Base-by-base conservation (phyloP, 2,888 invertebrate species). In the Prionchulus punctatus region DNA sequence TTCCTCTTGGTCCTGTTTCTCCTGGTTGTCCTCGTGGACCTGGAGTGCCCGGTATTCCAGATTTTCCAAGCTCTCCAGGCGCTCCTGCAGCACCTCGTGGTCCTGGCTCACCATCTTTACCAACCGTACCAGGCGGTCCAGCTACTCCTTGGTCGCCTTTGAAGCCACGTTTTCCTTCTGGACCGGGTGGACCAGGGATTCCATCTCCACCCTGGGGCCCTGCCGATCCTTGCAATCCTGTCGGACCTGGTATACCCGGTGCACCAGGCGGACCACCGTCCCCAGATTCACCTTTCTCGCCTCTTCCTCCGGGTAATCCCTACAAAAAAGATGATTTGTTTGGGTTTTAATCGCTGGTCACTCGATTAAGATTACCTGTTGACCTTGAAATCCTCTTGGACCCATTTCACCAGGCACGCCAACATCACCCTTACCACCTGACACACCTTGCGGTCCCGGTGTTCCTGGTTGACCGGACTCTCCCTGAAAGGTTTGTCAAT, bases 211-310 rank as follows among this genome's bases (percentile, higher is more conserved):
- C 87, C 64, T 81, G 82, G 61, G 85, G 64, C 0, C 86, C 86
- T 1, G 81, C 76, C 62, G 76, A 81, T n/a, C 87, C 86, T 86
- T 78, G 85, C 85, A 42, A 77, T 62, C 12, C 86, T 86, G 0
- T 84, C 60, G 80, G 78, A 26, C 85, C 85, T 59, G 82, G 78
- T 55, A 82, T 82, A 1, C 85, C 85, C 69, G 82, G 81, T 0
- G 77, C 74, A 2, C 85, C 85, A 53, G 63, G 62, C 1, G 65
- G 77, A 1, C 87, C 87, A 0, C 80, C 72, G 65, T 86, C 86
- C 2, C 86, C 86, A 77, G 85, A 85, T 18, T 87, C 87, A 43
- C 89, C 89, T 7, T 82, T 82, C 59, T 81, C 78, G 1, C 88
- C 87, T 73, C 84, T 83, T 1, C 80, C 76, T 15, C 88, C 86